These are phyloP conservation scores for Ptychodera flava DNA, from an alignment of 35 echinoderm and acorn worm species.

Conservation along the genomic window DNA sequence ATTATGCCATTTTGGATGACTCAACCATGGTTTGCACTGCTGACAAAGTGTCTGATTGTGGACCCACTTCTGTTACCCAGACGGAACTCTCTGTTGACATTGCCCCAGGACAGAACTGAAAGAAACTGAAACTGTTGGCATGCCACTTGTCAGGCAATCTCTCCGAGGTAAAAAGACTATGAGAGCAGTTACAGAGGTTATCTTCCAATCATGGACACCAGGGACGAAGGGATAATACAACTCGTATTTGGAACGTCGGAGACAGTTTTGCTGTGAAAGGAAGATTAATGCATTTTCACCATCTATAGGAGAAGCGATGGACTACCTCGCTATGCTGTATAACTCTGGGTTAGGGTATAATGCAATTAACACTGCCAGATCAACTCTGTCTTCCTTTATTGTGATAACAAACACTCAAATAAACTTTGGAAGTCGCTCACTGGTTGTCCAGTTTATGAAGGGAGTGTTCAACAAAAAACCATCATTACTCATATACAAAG, in stretches of 20 bases:
- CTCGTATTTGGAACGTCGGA: constrained; percentile 20
- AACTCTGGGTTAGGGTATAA: too few species aligned
- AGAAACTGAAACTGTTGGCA: too few species aligned
- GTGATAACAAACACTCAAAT: too few species aligned
- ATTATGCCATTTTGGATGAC: constrained; percentile 37
- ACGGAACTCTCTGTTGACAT: too few species aligned
- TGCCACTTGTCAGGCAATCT: constrained; percentile 22
- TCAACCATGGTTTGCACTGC: constrained; percentile 25
- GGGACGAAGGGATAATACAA: constrained; percentile 25
- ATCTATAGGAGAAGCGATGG: constrained; percentile 6
- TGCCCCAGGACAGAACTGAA: too few species aligned
- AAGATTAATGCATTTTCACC: constrained; percentile 3
- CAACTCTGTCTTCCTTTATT: constrained; percentile 36
- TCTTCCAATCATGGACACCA: constrained; percentile 8
- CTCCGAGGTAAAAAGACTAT: constrained; percentile 3
- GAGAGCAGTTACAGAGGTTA: constrained; percentile 6
- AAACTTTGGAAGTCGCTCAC: too few species aligned
- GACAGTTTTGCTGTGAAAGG: constrained; percentile 23
- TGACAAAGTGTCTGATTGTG: too few species aligned
- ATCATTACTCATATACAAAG: too few species aligned
- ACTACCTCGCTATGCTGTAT: constrained; percentile 9
- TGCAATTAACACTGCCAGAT: too few species aligned
- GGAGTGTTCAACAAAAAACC: too few species aligned
- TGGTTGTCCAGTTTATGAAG: too few species aligned
- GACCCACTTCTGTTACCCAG: too few species aligned